A percentile compares a stretch with the other conserved stretches of the same genome.
Conservation (phyloP, 2,113 vertebrate genomes). For the Crotalus viridis region DNA sequence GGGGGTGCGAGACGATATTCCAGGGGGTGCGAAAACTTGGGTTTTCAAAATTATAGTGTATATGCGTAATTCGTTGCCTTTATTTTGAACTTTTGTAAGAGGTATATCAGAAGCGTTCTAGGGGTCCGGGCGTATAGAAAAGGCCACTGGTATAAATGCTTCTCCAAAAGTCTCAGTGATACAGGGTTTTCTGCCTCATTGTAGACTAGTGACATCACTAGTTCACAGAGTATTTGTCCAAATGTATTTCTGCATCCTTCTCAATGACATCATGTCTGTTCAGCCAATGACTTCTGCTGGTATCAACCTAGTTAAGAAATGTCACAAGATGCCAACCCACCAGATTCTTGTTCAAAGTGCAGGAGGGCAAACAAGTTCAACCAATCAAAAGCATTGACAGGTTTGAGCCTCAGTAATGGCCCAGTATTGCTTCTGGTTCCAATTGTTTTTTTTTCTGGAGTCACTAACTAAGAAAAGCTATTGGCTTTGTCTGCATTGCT, state of each 20-base stretch:
- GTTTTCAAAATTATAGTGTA: too few species aligned
- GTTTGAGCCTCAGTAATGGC: neutral
- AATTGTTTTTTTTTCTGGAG: neutral
- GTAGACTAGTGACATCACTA: neutral
- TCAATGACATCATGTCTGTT: neutral
- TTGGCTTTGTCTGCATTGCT: neutral
- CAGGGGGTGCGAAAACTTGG: too few species aligned
- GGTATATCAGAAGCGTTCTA: too few species aligned
- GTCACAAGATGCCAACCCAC: neutral
- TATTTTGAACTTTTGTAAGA: too few species aligned
- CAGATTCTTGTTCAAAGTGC: neutral
- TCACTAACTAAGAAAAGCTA: neutral
- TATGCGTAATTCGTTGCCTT: too few species aligned
- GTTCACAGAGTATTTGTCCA: neutral
- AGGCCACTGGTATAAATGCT: neutral
- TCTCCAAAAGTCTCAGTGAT: neutral
- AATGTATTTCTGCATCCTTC: neutral
- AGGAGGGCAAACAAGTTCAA: too few species aligned
- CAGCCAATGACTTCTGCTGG: conserved; percentile 9
- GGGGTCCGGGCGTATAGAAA: too few species aligned
- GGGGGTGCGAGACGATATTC: too few species aligned
- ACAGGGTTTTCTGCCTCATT: neutral
- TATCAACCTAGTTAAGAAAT: neutral
- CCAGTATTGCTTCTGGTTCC: neutral
- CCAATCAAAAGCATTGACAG: neutral